Percentiles rank a stretch among this genome's conserved stretches.
phyloP scores from a whole-genome alignment of 2,797 vertebrate genomes.

The Anas bahamensis region DNA sequence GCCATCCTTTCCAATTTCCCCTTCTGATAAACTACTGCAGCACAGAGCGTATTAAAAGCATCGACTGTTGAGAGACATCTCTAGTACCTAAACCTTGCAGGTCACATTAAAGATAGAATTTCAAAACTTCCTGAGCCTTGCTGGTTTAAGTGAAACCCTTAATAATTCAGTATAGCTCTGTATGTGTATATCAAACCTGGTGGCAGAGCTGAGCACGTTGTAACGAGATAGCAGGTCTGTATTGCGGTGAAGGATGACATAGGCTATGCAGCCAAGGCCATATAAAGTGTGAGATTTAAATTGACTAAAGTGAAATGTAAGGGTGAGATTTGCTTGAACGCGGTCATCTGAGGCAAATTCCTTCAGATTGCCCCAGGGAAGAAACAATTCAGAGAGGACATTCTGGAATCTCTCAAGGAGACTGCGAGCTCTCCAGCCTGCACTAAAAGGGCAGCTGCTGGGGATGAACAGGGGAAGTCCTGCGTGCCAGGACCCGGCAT shows the following conservation, averaged over 20 bases:
- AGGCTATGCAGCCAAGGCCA: neutral
- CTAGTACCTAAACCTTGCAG: neutral
- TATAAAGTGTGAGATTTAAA: constrained; percentile 41
- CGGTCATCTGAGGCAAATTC: neutral
- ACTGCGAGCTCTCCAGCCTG: neutral
- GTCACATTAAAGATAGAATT: neutral
- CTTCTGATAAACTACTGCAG: neutral
- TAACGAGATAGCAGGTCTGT: constrained; percentile 30
- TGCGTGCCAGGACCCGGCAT: neutral
- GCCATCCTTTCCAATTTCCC: neutral
- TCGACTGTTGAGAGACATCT: neutral
- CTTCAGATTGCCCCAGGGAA: constrained; percentile 27
- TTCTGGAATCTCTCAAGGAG: constrained; percentile 3
- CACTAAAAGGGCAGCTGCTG: neutral
- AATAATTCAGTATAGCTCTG: constrained; percentile 8
- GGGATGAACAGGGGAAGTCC: neutral
- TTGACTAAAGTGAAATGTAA: constrained; percentile 26
- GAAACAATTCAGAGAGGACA: constrained; percentile 2
- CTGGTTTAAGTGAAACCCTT: constrained; percentile 24
- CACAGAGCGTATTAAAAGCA: neutral
- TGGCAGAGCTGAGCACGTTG: neutral
- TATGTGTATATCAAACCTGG: neutral
- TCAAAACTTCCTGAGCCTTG: neutral
- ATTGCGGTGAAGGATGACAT: neutral
- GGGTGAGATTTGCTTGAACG: constrained; percentile 16